Evolutionary conservation across 2,113 vertebrate genomes (phyloP).

Genomic region (Phalacrocorax brasilianus): DNA sequence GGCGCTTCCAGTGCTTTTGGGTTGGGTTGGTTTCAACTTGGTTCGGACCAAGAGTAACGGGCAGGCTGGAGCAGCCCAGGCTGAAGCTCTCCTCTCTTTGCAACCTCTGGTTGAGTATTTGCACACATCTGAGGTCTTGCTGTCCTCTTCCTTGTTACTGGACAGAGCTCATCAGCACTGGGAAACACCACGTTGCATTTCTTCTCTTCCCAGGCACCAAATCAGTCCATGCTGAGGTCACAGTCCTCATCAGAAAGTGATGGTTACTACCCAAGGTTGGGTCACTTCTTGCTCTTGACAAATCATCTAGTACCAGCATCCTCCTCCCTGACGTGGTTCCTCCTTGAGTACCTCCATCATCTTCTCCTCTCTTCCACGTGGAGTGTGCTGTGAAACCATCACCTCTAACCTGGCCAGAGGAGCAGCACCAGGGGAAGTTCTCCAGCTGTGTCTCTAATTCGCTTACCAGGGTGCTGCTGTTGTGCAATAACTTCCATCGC

Average conservation of each 20-base stretch:
- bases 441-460: fast-evolving
- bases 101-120: not conserved
- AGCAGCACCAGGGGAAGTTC: not conserved
- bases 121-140: not conserved
- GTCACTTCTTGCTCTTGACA: not conserved
- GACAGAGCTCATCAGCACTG: not conserved
- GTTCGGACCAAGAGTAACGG: not conserved
- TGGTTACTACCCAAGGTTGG: not conserved
- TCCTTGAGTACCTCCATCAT: not conserved
- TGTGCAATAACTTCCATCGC: not conserved
- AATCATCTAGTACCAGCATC: not conserved
- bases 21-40: not conserved
- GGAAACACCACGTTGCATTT: fast-evolving
- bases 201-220: not conserved
- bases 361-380: not conserved
- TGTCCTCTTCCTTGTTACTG: not conserved
- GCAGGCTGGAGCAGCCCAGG: not conserved
- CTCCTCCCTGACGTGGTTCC: not conserved
- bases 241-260: not conserved
- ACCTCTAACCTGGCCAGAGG: not conserved
- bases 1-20: not conserved
- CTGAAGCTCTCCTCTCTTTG: not conserved
- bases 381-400: not conserved
- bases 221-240: not conserved
- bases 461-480: not conserved